Base-by-base conservation (phyloP, 2,888 invertebrate species). In the Papilio gigon region DNA sequence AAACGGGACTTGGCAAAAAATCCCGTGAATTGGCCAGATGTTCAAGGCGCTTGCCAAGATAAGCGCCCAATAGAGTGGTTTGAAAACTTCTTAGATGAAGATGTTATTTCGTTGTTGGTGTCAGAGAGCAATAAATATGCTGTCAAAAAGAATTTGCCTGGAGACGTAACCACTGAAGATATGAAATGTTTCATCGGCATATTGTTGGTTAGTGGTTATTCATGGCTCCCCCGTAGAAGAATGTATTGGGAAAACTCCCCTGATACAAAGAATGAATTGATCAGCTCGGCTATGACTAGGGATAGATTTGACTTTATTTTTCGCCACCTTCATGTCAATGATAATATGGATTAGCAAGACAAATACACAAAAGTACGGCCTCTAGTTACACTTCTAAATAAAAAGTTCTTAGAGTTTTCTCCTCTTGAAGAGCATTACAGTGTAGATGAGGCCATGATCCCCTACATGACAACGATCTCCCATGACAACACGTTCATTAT, bases 391-490 rank as follows among this genome's bases (percentile, higher is more conserved):
- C 61, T 61, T 61, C 61, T 68, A 63, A 74, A 75, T 73, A 70
- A 71, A 71, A 75, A 71, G 71, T 74, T 76, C 65, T 71, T 73
- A 67, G 69, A 75, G 67, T 70, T 73, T 74, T 72, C 75, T 65
- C 75, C 74, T 60, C 53, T 74, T 64, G 78, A 78, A 72, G 74
- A 79, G 72, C 63, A 76, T 65, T 75, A 77, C 68, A 75, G 77
- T 71, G 70, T 82, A 70, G 83, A 83, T 73, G 81, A 84, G 71
- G 72, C 78, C 59, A 84, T 85, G 83, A 75, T 80, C 27, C 81
- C 81, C 22, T 85, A 85, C 70, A 76, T 74, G 82, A 72, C 73
- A 72, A 72, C 71, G 65, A 72, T n/a, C n/a, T n/a, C 71, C 70
- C 70, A 72, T 71, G 69, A 71, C 64, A 68, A 65, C 53, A 66